Evolutionary conservation across 1,140 invertebrate genomes (phyloP), one percentile per base, ranked within the genome.

Genomic region (Bombus confusus): DNA sequence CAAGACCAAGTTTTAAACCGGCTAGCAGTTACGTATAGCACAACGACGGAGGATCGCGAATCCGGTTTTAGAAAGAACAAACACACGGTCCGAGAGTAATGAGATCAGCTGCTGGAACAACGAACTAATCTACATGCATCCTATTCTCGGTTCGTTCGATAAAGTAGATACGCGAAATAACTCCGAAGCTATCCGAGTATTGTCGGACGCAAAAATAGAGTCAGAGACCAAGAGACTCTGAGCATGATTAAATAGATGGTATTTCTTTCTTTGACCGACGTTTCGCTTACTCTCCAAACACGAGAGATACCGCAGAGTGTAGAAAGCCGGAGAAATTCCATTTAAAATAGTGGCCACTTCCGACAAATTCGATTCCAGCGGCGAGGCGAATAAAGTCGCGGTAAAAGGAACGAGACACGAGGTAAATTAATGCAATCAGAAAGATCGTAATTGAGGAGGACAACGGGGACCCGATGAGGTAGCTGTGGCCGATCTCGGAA

Each of bases 361-460:
- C 64, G 43, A 47, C 28, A 34, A 80, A 69, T 69, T 80, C n/a
- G 22, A 43, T 41, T 34, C 6, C n/a, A 34, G 10, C 41, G 22
- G 9, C 18, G 37, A 64, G 39, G 28, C 28, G 37, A 78, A 62
- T 12, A 12, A 39, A 41, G 25, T 52, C 43, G n/a, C 25, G 57
- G 25, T 41, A 47, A 66, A 52, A 75, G 41, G 25, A 64, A 28
- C 28, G n/a, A 77, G 22, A 15, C 18, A 74, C 25, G 31, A 37
- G 22, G 62, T 69, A 43, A 43, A 72, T 43, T 41, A 74, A 83
- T 76, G 81, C 34, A 74, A 64, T 81, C 18, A 66, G 47, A 78
- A 62, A 74, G 66, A 68, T 72, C 37, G 72, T 64, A 69, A 88
- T 74, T 41, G 47, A 75, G 34, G 34, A 68, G 52, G 37, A 88